Evolutionary conservation across 1,140 invertebrate genomes (phyloP).

Genomic region (Trichonephila inaurata): DNA sequence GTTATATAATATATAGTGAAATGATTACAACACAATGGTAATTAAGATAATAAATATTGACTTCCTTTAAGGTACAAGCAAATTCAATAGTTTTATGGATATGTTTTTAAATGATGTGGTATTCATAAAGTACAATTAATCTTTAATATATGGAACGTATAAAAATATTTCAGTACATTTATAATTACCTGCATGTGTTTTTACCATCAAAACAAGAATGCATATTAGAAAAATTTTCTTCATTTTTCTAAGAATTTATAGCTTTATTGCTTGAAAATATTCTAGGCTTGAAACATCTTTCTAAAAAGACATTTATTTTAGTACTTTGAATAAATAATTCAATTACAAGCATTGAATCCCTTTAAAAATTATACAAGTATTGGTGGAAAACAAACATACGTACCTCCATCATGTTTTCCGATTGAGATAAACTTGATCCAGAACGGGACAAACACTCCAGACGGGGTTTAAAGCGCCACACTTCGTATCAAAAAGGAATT

Average conservation of each 20-base stretch:
- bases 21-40: no score
- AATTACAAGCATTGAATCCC: not conserved
- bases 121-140: no score
- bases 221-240: not conserved
- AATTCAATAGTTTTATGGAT: no score
- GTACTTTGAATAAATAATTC: no score
- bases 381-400: not conserved
- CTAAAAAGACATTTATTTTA: not conserved
- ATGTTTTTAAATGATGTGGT: no score
- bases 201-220: not conserved
- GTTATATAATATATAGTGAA: no score
- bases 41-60: no score
- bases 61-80: no score
- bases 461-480: slow-evolving; percentile 45
- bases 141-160: no score
- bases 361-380: not conserved
- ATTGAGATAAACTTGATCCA: not conserved
- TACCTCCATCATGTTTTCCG: not conserved
- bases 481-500: slow-evolving; percentile 31
- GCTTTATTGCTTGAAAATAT: not conserved
- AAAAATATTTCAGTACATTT: no score
- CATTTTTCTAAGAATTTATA: no score
- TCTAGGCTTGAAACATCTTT: not conserved
- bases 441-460: not conserved
- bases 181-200: not conserved